A percentile compares a stretch with the other conserved stretches of the same genome.
These are phyloP conservation scores for Steinernema scapterisci DNA, from an alignment of 2,888 invertebrate genomes.

Conservation along the genomic window DNA sequence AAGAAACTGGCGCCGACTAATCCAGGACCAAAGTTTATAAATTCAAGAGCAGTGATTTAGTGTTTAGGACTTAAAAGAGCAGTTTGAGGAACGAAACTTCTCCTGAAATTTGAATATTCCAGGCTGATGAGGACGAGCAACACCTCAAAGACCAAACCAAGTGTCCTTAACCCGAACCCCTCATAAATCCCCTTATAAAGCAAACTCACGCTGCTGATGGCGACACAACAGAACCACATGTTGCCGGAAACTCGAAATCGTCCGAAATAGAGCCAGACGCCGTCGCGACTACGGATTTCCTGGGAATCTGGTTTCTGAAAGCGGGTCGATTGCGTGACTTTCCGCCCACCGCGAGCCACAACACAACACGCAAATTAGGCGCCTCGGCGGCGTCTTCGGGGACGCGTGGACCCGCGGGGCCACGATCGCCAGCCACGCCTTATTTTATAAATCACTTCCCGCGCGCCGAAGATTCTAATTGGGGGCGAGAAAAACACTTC, in stretches of 20 bases:
- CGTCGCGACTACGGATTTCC: not conserved
- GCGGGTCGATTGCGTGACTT: slow-evolving; percentile 17
- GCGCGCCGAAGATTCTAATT: slow-evolving; percentile 5
- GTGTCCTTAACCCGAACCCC: not conserved
- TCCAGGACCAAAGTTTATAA: too few species aligned
- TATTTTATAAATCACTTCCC: slow-evolving; percentile 29
- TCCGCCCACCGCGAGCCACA: not conserved
- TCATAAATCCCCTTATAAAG: not conserved
- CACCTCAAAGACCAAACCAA: not conserved
- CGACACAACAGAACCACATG: slow-evolving; percentile 24
- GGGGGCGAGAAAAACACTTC: not conserved
- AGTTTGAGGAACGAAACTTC: not conserved
- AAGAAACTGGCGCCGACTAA: too few species aligned
- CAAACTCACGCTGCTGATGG: not conserved
- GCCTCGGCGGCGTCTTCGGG: not conserved
- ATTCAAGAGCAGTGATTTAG: not conserved
- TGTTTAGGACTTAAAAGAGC: not conserved
- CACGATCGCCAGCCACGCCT: slow-evolving; percentile 19
- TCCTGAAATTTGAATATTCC: not conserved
- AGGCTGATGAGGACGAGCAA: not conserved
- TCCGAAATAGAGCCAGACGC: too few species aligned
- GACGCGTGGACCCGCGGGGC: not conserved
- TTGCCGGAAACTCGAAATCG: not conserved
- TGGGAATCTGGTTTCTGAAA: not conserved
- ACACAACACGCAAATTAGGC: slow-evolving; percentile 21